Evolutionary conservation across 2,113 vertebrate species (phyloP).

Genomic region (Chroicocephalus ridibundus): DNA sequence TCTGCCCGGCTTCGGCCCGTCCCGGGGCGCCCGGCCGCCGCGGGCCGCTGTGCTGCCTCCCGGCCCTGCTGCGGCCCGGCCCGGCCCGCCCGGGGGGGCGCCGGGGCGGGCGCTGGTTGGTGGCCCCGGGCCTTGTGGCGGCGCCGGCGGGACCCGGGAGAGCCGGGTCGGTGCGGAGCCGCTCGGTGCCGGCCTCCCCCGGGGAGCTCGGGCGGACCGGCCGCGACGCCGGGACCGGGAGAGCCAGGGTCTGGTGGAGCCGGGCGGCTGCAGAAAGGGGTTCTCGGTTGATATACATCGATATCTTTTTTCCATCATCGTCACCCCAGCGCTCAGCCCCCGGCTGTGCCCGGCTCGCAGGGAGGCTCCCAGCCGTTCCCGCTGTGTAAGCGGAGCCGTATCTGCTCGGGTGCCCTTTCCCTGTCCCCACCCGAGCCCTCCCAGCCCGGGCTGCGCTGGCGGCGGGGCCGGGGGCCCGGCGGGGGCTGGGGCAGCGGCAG

Average conservation of each 20-base stretch:
- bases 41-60: neutral
- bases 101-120: neutral
- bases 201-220: too few relatives aligned
- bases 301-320: too few relatives aligned
- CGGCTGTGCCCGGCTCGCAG: too few relatives aligned
- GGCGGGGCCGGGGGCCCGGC: neutral
- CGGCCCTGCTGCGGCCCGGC: neutral
- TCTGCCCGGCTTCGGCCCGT: neutral
- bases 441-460: neutral
- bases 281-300: neutral
- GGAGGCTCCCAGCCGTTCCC: neutral
- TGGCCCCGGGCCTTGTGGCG: neutral
- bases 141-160: neutral
- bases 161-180: neutral
- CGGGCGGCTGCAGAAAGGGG: neutral
- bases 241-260: neutral
- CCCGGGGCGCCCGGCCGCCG: too few relatives aligned
- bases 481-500: neutral
- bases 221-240: fast-evolving
- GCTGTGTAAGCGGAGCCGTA: neutral
- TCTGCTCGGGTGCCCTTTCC: neutral
- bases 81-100: too few relatives aligned
- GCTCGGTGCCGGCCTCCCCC: fast-evolving
- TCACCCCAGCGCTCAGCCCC: neutral
- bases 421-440: neutral